Evolutionary conservation across 2,888 invertebrate species (phyloP), one percentile per base, ranked within the genome.

Genomic region (Ennomos fuscantarius): DNA sequence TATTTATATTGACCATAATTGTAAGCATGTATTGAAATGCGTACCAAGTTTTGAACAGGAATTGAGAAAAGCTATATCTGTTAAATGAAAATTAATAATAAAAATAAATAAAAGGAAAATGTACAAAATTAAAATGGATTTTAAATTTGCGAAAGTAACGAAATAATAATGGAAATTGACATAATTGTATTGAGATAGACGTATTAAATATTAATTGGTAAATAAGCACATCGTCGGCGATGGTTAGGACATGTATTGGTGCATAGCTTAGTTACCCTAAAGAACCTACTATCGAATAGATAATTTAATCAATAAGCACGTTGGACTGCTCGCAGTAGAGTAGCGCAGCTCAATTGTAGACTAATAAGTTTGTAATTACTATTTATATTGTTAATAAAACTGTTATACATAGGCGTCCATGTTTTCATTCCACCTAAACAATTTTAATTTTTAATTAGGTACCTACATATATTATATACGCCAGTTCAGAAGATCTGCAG

Each of bases 321-420:
- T 89, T 88, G 87, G 83, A 89, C 89, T 90, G 91, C 89, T 89
- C 87, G 87, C 86, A 83, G 89, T 90, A 90, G 89, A 87, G 83
- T 91, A 91, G 91, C 86, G 89, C 89, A 89, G 92, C 90, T 91
- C 90, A 91, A 90, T 88, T 87, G 89, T 91, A 90, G 89, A 76
- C 65, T 70, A 79, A 80, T 90, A 89, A 88, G 88, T 91, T 92
- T 91, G 87, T 90, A 90, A 90, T 87, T 90, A 76, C 84, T 88
- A 89, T 92, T 91, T 90, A 90, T 91, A 91, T 91, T 92, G 92
- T 92, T 92, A 92, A 89, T 91, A 92, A 92, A 92, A 92, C 82
- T 84, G 92, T 92, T 92, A 90, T 88, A 87, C 81, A 88, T 89
- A 89, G 85, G 80, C 9, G 31, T 70, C 73, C 62, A 45, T 32